These are phyloP conservation scores for Polydrusus cervinus DNA, from an alignment of 2,888 invertebrate genomes.

Conservation along the genomic window DNA sequence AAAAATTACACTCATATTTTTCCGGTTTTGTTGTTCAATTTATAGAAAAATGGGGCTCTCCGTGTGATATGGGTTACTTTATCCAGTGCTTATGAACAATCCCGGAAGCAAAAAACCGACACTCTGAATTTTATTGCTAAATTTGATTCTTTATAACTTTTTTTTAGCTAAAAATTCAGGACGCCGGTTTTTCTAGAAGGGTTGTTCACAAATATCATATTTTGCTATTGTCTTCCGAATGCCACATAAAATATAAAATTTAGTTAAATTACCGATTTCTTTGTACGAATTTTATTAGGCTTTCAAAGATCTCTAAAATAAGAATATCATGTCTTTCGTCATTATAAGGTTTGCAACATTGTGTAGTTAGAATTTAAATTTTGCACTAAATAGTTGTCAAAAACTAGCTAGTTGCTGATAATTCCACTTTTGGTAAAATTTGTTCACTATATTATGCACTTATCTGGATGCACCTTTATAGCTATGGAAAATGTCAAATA, in stretches of 20 bases:
- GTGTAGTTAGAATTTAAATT: conserved; percentile 51
- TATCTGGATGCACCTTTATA: neutral
- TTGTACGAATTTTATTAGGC: conserved; percentile 54
- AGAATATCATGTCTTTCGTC: conserved; percentile 68
- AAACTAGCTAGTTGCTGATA: conserved; percentile 37
- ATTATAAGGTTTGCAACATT: conserved; percentile 58
- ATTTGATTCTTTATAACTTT: too few species aligned
- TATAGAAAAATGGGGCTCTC: too few species aligned
- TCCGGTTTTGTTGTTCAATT: too few species aligned
- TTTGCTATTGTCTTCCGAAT: conserved; percentile 35
- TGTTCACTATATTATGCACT: conserved; percentile 22
- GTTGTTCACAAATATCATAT: conserved; percentile 1
- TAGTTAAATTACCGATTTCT: conserved; percentile 2
- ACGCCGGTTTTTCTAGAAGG: too few species aligned
- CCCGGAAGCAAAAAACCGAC: too few species aligned
- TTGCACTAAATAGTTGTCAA: conserved; percentile 46
- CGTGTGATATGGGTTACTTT: too few species aligned
- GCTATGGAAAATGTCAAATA: neutral
- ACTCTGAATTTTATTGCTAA: too few species aligned
- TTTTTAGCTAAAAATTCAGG: too few species aligned
- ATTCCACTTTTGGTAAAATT: conserved; percentile 45
- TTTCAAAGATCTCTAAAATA: conserved; percentile 70
- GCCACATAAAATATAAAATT: conserved; percentile 24
- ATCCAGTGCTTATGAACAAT: too few species aligned
- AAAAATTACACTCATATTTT: too few species aligned